phyloP scores from a whole-genome alignment of 2,113 vertebrate species.

The Paracyprichromis sp. region DNA sequence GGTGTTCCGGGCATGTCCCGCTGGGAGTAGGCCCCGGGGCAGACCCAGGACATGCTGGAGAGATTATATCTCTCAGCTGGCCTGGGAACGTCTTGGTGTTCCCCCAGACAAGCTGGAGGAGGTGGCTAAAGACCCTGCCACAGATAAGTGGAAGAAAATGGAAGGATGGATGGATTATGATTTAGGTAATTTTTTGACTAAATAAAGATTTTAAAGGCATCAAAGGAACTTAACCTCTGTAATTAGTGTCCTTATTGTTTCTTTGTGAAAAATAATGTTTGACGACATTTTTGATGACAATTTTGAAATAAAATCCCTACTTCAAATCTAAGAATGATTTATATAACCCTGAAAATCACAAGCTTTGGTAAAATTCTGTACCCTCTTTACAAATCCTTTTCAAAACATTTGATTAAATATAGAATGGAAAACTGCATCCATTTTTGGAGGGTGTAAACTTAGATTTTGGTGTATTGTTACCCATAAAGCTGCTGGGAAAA shows the following conservation, averaged over 20 bases:
- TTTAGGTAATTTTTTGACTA: background rate
- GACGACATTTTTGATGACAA: background rate
- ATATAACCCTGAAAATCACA: background rate
- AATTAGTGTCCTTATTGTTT: background rate
- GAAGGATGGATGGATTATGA: background rate
- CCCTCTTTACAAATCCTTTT: background rate
- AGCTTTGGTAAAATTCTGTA: background rate
- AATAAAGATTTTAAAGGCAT: background rate
- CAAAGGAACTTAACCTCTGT: background rate
- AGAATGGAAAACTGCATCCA: background rate
- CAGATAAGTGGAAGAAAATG: background rate
- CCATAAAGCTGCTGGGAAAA: conserved; percentile 35
- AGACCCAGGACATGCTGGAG: background rate
- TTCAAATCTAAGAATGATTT: background rate
- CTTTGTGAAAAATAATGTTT: background rate
- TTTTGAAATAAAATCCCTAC: background rate
- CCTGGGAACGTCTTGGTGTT: background rate
- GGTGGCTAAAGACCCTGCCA: background rate
- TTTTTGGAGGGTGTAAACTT: conserved; percentile 29
- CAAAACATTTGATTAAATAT: conserved; percentile 9
- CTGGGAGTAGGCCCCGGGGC: background rate
- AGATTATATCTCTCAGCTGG: background rate
- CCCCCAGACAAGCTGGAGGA: background rate
- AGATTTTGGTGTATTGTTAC: conserved; percentile 40
- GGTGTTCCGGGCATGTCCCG: background rate